Evolutionary conservation across 2,113 vertebrate genomes (phyloP), one percentile per base, ranked within the genome.

Genomic region (Pelecanoides urinatrix): DNA sequence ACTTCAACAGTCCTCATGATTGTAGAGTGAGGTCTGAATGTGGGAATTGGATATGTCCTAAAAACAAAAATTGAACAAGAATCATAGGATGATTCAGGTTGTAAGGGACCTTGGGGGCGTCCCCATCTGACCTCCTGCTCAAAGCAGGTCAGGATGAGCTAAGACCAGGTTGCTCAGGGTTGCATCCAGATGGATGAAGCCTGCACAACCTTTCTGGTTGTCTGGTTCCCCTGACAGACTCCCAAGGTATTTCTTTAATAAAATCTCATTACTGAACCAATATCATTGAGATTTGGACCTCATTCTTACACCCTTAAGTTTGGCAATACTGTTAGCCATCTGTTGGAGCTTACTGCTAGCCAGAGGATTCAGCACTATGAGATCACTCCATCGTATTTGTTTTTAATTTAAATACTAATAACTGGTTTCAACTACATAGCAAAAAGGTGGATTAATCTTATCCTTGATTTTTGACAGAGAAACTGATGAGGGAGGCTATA

Each of bases 381-480:
- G 80, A 87, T 95, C 61, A 76, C n/a, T 65, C 73, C 49, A 42
- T 70, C 42, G 2, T 94, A 53, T 95, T 95, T 96, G 77, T 81
- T 95, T 97, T 92, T 94, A 66, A 94, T 94, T 97, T 89, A 88
- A 97, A 96, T 85, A 94, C 77, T 88, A 91, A 89, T 95, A 95
- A 80, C 66, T 86, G 74, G 91, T 95, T 97, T 96, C 89, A 95
- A 3, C 66, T 92, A 65, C 78, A 44, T 22, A 76, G 86, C 45
- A 86, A 87, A 88, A 92, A 92, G 77, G 71, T 95, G 77, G 58
- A 95, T 96, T 97, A 94, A 95, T 95, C 84, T 94, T 92, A 88
- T 79, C 80, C 86, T 38, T 91, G 80, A 50, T 91, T 95, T 94
- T 94, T 92, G 80, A 97, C 91, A 95, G 89, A 92, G 84, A 68